A percentile compares a stretch with the other conserved stretches of the same genome.
Conservation (phyloP, 2,113 vertebrate genomes). For the Mungos mungo region DNA sequence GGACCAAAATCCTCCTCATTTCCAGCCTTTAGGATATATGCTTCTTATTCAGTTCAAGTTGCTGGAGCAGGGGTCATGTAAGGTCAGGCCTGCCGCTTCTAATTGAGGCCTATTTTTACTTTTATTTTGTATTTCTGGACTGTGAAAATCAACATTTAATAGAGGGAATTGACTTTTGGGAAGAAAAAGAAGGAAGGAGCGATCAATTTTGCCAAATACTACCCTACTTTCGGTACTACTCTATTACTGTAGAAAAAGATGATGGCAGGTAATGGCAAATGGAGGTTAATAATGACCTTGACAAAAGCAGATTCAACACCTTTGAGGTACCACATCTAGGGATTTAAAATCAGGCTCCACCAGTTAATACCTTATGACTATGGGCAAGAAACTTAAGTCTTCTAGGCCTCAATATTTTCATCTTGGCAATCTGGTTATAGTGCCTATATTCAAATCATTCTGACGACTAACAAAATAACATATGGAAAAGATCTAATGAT, state of each 20-base stretch:
- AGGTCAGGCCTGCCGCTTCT: background rate
- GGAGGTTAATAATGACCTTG: background rate
- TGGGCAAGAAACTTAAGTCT: background rate
- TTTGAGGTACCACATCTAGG: background rate
- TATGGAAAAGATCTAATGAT: background rate
- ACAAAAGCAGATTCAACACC: background rate
- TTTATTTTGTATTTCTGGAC: conserved; percentile 71
- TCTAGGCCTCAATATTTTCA: background rate
- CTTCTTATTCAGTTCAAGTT: background rate
- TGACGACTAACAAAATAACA: background rate
- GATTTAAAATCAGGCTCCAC: background rate
- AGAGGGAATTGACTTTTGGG: conserved; percentile 65
- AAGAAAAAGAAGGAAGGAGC: background rate
- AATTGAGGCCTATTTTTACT: background rate
- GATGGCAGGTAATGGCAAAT: background rate
- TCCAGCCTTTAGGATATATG: background rate
- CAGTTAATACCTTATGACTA: background rate
- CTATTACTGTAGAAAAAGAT: background rate
- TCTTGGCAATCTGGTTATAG: background rate
- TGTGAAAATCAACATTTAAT: conserved; percentile 72
- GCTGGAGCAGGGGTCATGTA: background rate
- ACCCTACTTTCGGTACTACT: too few species aligned
- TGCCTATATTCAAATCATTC: background rate
- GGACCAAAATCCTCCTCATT: background rate
- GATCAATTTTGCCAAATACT: background rate